phyloP scores from a whole-genome alignment of 1,140 invertebrate species.

The Drosophila arizonae region DNA sequence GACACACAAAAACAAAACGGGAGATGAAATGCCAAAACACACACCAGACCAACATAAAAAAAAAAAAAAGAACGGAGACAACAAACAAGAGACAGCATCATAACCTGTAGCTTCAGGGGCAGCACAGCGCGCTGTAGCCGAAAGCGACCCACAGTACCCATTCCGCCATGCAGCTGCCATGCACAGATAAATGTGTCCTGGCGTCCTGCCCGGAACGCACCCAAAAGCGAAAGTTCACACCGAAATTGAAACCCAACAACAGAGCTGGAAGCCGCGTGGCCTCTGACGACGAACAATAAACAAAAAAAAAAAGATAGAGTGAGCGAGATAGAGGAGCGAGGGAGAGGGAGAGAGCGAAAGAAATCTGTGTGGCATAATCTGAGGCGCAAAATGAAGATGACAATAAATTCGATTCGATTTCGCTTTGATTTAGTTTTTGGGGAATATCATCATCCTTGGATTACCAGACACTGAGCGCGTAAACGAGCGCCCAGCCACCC shows the following conservation, averaged over 20 bases:
- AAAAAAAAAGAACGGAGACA: constrained; percentile 9
- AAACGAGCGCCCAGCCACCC: constrained; percentile 20
- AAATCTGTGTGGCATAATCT: constrained; percentile 74
- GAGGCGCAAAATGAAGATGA: constrained; percentile 79
- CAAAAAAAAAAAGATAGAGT: constrained; percentile 4
- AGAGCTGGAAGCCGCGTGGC: constrained; percentile 27
- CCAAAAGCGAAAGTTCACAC: constrained; percentile 72
- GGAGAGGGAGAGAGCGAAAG: background rate
- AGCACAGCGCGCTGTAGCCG: constrained; percentile 35
- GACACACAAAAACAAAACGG: constrained; percentile 56
- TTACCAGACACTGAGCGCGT: constrained; percentile 57
- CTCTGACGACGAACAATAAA: background rate
- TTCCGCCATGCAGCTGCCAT: background rate
- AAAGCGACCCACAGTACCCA: background rate
- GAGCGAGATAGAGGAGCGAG: background rate
- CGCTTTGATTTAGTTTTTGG: constrained; percentile 79
- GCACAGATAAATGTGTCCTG: constrained; percentile 29
- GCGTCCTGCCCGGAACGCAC: constrained; percentile 33
- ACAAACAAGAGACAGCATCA: constrained; percentile 45
- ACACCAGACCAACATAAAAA: constrained; percentile 27
- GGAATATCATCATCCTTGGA: constrained; percentile 77
- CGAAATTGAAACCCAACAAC: constrained; percentile 75
- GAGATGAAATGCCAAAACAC: constrained; percentile 57
- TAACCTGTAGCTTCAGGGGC: constrained; percentile 76
- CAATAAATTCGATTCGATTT: constrained; percentile 82